Conservation (phyloP, 2,888 invertebrate species). For the Eurytoma californica region DNA sequence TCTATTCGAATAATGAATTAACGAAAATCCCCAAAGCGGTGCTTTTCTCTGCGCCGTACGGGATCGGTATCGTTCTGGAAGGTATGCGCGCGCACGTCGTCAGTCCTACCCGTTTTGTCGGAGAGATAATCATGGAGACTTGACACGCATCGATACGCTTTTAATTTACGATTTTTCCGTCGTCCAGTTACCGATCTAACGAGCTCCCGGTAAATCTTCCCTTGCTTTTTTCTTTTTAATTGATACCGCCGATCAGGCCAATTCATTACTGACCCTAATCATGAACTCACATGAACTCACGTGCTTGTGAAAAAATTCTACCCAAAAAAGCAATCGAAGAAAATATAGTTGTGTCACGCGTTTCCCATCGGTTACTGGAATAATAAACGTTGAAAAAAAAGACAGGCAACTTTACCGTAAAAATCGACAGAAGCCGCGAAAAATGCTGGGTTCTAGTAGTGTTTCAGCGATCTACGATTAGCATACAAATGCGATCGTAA, state of each 20-base stretch:
- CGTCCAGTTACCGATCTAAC: neutral
- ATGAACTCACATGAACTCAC: too few relatives aligned
- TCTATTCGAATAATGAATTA: slow-evolving; percentile 31
- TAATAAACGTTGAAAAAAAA: neutral
- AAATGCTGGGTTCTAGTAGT: slow-evolving; percentile 22
- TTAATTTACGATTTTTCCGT: slow-evolving; percentile 44
- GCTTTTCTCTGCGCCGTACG: slow-evolving; percentile 1
- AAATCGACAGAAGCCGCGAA: slow-evolving; percentile 39
- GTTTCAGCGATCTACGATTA: slow-evolving; percentile 53
- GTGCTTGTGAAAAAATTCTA: too few relatives aligned
- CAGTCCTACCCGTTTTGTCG: slow-evolving; percentile 4
- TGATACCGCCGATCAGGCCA: neutral
- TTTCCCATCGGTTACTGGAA: slow-evolving; percentile 1
- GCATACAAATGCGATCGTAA: slow-evolving; percentile 57
- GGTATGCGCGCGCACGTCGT: neutral
- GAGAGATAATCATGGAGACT: slow-evolving; percentile 5
- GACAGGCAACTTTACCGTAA: neutral
- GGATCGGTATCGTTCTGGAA: slow-evolving; percentile 4
- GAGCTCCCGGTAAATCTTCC: neutral
- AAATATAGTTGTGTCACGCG: neutral
- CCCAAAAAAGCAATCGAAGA: neutral
- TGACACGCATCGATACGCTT: slow-evolving; percentile 32
- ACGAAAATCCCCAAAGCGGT: slow-evolving; percentile 30
- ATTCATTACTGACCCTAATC: neutral
- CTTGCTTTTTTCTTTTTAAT: neutral